phyloP scores from a whole-genome alignment of 2,797 vertebrate species.

The Xyrichtys novacula region DNA sequence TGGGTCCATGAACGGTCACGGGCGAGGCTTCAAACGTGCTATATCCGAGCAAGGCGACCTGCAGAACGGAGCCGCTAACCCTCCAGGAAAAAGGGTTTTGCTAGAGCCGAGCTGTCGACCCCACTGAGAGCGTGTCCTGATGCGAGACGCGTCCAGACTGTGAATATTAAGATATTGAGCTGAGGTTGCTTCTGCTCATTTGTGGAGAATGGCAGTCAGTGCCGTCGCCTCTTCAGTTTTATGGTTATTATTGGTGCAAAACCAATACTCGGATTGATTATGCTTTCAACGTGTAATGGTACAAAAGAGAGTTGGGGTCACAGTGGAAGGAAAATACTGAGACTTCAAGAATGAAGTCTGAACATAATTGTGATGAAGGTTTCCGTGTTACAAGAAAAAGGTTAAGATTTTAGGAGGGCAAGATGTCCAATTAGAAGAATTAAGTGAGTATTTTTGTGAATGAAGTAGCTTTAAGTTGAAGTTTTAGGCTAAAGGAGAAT shows the following conservation, averaged over 20 bases:
- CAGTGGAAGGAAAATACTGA: too few relatives aligned
- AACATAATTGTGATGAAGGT: too few relatives aligned
- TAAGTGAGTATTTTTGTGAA: too few relatives aligned
- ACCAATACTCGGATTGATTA: background rate
- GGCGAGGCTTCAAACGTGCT: constrained; percentile 87
- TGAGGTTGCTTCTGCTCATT: constrained; percentile 34
- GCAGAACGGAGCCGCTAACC: constrained; percentile 58
- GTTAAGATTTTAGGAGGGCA: too few relatives aligned
- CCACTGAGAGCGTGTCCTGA: constrained; percentile 81
- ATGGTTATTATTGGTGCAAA: constrained; percentile 26
- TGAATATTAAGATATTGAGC: constrained; percentile 21
- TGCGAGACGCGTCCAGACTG: background rate
- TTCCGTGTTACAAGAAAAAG: too few relatives aligned
- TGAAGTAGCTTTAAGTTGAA: too few relatives aligned
- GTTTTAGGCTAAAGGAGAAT: too few relatives aligned
- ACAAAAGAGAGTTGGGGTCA: too few relatives aligned
- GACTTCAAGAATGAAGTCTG: too few relatives aligned
- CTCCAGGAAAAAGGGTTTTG: constrained; percentile 88
- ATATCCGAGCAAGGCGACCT: constrained; percentile 85
- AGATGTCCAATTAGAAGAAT: too few relatives aligned
- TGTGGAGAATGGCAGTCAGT: constrained; percentile 7
- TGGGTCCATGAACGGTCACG: constrained; percentile 80
- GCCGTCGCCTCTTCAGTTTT: constrained; percentile 23
- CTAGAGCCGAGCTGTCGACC: constrained; percentile 96
- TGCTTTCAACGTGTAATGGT: constrained; percentile 17